Evolutionary conservation across 2,797 vertebrate genomes (phyloP).

Genomic region (Loriculus beryllinus): DNA sequence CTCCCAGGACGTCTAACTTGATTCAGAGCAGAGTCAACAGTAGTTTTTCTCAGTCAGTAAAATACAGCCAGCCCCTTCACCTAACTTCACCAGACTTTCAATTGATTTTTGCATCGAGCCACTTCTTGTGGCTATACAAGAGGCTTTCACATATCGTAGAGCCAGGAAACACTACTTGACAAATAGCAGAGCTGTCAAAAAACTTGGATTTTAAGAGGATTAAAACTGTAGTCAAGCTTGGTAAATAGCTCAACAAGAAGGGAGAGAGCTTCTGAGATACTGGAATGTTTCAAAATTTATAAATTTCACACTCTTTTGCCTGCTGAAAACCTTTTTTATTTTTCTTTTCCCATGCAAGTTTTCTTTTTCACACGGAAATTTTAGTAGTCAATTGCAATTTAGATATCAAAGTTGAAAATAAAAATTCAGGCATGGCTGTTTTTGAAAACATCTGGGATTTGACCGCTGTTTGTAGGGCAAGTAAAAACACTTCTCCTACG

Average conservation of each 20-base stretch:
- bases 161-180: neutral
- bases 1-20: neutral
- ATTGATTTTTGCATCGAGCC: neutral
- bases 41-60: neutral
- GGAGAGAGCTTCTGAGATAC: neutral
- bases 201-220: neutral
- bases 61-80: neutral
- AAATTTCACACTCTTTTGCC: neutral
- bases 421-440: neutral
- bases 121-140: neutral
- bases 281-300: neutral
- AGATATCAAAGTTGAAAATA: neutral
- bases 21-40: neutral
- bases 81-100: neutral
- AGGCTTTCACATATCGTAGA: neutral
- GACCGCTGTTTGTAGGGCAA: no score
- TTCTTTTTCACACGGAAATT: neutral
- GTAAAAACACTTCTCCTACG: neutral
- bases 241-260: neutral
- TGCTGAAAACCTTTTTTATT: neutral
- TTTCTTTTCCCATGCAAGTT: no score
- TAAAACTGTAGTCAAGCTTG: neutral
- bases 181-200: neutral
- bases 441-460: neutral
- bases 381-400: no score